Base-by-base conservation (phyloP, 2,113 vertebrate genomes). In the Sisor rabdophorus region DNA sequence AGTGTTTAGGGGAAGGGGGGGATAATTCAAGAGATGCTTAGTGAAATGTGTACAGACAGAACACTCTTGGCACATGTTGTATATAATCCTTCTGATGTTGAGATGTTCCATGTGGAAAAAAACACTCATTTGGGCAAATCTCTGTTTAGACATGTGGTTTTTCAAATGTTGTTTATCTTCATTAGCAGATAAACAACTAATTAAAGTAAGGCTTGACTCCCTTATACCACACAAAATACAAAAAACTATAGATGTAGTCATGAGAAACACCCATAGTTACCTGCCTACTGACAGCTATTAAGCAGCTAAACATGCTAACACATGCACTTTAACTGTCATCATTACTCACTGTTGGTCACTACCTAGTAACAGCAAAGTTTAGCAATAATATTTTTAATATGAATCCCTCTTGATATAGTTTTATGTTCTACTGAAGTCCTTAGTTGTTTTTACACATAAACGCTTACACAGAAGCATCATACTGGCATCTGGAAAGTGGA, bases 91-190 rank as follows among this genome's bases (percentile, higher is more conserved):
- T 67, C 47, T 48, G 3, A 50, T 48, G 22, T 17, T 67, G n/a
- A 67, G 7, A 48, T 26, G 36, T 1, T 48, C 64, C 64, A 67
- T 20, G 63, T 26, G 1, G 7, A 24, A 67, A 44, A 50, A 12
- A 48, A n/a, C n/a, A 67, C 40, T 48, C 13, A 24, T 5, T 7
- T 64, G 4, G n/a, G 40, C 22, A 17, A 24, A 48, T 67, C 40
- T 24, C n/a, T 47, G 63, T 64, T 64, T 44, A 44, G 20, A 64
- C 32, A 44, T 32, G 11, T 11, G 10, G 2, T 47, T 2, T 24
- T 64, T 65, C 36, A 65, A n/a, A 24, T 20, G n/a, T 64, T 64
- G n/a, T 40, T 44, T 44, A 60, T 61, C 59, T 61, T 65, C 2
- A n/a, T 17, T 26, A 68, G 8, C 44, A 68, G 36, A 22, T 64